A percentile compares a stretch with the other conserved stretches of the same genome.
Evolutionary conservation across 2,888 invertebrate genomes (phyloP).

Genomic region (Villa cingulata): DNA sequence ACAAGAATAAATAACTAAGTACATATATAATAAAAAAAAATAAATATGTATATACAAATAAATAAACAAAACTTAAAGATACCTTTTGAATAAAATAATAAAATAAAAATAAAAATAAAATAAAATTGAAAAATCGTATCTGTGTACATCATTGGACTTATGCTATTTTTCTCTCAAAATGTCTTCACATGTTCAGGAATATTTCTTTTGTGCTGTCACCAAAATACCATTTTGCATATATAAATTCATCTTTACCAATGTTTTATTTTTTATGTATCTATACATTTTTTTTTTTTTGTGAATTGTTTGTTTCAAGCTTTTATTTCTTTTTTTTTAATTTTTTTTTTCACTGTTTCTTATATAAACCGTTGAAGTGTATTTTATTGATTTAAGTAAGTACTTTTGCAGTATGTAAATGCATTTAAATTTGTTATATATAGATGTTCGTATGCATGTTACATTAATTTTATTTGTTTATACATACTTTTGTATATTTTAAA

Average conservation of each 20-base stretch:
- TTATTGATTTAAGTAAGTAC: too few species aligned
- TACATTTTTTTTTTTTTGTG: too few species aligned
- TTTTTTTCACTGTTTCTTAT: neutral
- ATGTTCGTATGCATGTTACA: too few species aligned
- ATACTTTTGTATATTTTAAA: too few species aligned
- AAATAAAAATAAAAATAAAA: neutral
- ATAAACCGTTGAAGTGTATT: too few species aligned
- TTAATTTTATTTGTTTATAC: too few species aligned
- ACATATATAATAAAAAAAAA: neutral
- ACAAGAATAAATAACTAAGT: too few species aligned
- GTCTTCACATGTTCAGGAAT: conserved; percentile 11
- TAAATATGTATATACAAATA: too few species aligned
- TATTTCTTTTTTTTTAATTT: neutral
- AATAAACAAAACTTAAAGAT: neutral
- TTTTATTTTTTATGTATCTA: neutral
- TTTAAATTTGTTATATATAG: too few species aligned
- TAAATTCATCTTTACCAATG: conserved; percentile 27
- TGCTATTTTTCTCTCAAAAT: conserved; percentile 7
- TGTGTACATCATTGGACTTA: conserved; percentile 1
- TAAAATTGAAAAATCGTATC: neutral
- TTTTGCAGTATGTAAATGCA: too few species aligned
- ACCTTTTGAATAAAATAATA: neutral
- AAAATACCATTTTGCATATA: conserved; percentile 30
- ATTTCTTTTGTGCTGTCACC: conserved; percentile 21
- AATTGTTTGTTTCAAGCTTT: neutral